These are phyloP conservation scores for Artibeus lituratus DNA, from an alignment of 2,797 vertebrate genomes.

Conservation along the genomic window DNA sequence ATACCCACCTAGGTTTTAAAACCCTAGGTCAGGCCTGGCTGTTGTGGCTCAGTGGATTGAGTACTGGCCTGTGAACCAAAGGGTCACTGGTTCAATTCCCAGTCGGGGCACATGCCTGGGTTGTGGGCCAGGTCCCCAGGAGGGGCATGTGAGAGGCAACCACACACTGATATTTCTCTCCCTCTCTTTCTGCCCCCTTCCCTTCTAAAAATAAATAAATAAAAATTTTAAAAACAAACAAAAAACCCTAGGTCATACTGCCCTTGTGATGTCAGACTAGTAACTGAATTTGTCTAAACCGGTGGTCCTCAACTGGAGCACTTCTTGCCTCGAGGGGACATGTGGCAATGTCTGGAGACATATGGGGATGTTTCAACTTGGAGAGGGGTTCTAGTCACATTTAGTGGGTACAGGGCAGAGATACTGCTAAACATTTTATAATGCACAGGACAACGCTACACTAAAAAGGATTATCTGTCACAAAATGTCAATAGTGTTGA, in stretches of 20 bases:
- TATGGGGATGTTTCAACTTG: background rate
- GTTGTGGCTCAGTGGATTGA: too few species aligned
- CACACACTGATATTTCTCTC: too few species aligned
- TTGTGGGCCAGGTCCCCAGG: too few species aligned
- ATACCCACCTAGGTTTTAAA: background rate
- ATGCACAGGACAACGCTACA: background rate
- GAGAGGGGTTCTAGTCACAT: background rate
- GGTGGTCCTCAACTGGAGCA: background rate
- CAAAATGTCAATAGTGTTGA: background rate
- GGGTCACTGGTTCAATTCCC: too few species aligned
- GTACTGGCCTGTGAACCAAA: too few species aligned
- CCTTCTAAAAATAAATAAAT: too few species aligned
- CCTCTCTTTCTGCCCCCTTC: too few species aligned
- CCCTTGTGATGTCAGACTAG: background rate
- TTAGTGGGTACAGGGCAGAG: background rate
- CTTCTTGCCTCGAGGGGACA: background rate
- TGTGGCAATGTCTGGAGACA: background rate
- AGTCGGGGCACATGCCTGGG: too few species aligned
- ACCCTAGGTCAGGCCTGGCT: background rate
- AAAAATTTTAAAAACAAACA: too few species aligned
- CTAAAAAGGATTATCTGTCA: background rate
- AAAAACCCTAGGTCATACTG: background rate
- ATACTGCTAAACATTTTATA: too few species aligned
- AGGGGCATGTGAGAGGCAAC: too few species aligned
- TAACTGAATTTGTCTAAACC: background rate